These are phyloP conservation scores for Sisor rabdophorus DNA, from an alignment of 2,113 vertebrate species.

Conservation along the genomic window DNA sequence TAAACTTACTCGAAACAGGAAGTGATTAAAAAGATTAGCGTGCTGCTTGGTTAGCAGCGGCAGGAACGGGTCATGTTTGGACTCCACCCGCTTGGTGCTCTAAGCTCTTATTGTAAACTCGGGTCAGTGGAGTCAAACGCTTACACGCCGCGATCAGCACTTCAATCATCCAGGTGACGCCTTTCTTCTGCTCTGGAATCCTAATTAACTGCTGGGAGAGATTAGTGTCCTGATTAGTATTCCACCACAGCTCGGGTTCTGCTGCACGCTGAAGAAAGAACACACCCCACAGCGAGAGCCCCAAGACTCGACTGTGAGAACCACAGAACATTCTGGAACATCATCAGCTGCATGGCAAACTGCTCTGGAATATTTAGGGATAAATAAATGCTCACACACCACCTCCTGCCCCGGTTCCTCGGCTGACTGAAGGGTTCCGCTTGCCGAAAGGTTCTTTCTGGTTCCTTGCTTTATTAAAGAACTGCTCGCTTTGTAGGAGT, in stretches of 20 bases:
- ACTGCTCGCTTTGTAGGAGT: not conserved
- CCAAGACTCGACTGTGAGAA: not conserved
- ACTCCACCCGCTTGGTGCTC: not conserved
- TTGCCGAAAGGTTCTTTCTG: not conserved
- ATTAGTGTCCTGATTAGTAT: slow-evolving; percentile 42
- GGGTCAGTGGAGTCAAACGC: slow-evolving; percentile 27
- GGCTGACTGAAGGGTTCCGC: not conserved
- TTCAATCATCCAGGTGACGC: slow-evolving; percentile 40
- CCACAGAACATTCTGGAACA: slow-evolving; percentile 8
- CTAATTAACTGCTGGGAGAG: slow-evolving; percentile 38
- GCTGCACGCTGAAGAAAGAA: not conserved
- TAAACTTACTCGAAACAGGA: slow-evolving; percentile 2
- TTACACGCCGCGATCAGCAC: slow-evolving; percentile 20
- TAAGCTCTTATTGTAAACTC: slow-evolving; percentile 10
- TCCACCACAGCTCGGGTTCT: slow-evolving; percentile 2
- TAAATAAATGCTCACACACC: not conserved
- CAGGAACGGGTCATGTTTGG: not conserved
- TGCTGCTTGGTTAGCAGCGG: not conserved
- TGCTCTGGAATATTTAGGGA: not conserved
- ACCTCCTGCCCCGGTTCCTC: not conserved
- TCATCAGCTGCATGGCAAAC: not conserved
- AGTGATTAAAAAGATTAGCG: slow-evolving; percentile 16
- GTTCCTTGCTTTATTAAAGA: not conserved
- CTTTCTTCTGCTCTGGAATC: slow-evolving; percentile 21
- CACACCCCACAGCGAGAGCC: not conserved